Evolutionary conservation across 2,888 invertebrate genomes (phyloP).

Genomic region (Abrostola tripartita): DNA sequence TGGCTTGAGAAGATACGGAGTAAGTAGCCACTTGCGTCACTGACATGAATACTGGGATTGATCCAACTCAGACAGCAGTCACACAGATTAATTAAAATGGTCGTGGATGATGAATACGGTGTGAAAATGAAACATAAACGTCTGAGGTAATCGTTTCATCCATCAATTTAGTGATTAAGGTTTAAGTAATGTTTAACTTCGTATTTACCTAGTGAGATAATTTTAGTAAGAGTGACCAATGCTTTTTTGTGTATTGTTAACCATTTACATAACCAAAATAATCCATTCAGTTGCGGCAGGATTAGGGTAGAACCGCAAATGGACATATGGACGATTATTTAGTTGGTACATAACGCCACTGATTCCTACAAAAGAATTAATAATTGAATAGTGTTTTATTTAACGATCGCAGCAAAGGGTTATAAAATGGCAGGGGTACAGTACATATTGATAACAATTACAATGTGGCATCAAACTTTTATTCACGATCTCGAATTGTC

Average conservation of each 20-base stretch:
- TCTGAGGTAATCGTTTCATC: slow-evolving; percentile 18
- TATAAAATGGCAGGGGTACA: slow-evolving; percentile 44
- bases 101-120: slow-evolving; percentile 38
- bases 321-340: slow-evolving; percentile 32
- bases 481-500: slow-evolving; percentile 76
- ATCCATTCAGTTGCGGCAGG: slow-evolving; percentile 3
- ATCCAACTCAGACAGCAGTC: slow-evolving; percentile 41
- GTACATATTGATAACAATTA: slow-evolving; percentile 72
- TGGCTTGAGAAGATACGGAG: slow-evolving; percentile 67
- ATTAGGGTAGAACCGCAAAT: slow-evolving; percentile 1
- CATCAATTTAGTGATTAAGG: background rate
- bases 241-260: background rate
- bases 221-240: background rate
- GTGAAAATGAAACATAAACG: slow-evolving; percentile 26
- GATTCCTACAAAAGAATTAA: slow-evolving; percentile 49
- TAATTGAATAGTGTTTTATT: slow-evolving; percentile 50
- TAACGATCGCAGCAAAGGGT: slow-evolving; percentile 52
- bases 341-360: slow-evolving; percentile 28
- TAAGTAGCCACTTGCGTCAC: slow-evolving; percentile 51
- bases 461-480: slow-evolving; percentile 79
- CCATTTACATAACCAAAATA: background rate
- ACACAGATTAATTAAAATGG: slow-evolving; percentile 47
- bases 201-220: background rate
- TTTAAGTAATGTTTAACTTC: background rate
- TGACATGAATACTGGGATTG: slow-evolving; percentile 53